A percentile compares a stretch with the other conserved stretches of the same genome.
Evolutionary conservation across 1,140 invertebrate genomes (phyloP).

Genomic region (Lordiphosa clarofinis): DNA sequence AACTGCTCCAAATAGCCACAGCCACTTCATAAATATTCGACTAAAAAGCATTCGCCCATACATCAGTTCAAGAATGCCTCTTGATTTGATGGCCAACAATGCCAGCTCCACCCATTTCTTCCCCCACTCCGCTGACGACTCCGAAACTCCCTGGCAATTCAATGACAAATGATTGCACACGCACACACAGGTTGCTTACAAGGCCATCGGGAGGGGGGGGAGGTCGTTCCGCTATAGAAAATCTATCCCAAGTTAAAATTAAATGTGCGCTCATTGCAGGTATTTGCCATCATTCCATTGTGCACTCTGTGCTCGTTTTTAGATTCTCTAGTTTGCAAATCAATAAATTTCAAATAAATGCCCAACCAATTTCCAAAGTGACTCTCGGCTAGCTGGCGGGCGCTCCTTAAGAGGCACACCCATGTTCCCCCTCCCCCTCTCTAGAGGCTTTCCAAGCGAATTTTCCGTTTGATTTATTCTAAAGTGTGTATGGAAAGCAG

Average conservation of each 20-base stretch:
- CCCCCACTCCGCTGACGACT: neutral
- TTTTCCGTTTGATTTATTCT: constrained; percentile 73
- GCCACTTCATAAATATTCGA: constrained; percentile 32
- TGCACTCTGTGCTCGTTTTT: constrained; percentile 13
- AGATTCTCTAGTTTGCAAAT: constrained; percentile 58
- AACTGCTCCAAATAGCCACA: neutral
- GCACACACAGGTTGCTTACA: constrained; percentile 17
- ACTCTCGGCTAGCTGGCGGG: constrained; percentile 60
- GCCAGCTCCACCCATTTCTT: constrained; percentile 3
- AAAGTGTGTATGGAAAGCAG: constrained; percentile 30
- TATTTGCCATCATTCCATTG: constrained; percentile 3
- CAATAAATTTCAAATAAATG: constrained; percentile 70
- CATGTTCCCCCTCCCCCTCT: constrained; percentile 13
- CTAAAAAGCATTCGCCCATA: constrained; percentile 33
- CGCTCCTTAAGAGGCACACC: constrained; percentile 57
- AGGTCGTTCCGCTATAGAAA: constrained; percentile 22
- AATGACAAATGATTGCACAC: constrained; percentile 12
- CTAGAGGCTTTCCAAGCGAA: constrained; percentile 39
- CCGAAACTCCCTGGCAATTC: neutral
- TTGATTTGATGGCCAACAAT: constrained; percentile 51
- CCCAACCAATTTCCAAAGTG: constrained; percentile 59
- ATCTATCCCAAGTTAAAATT: constrained; percentile 40
- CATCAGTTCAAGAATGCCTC: constrained; percentile 38
- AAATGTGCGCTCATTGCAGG: constrained; percentile 45
- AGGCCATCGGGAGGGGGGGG: constrained; percentile 20